Evolutionary conservation across 2,888 invertebrate species (phyloP).

Genomic region (Eupithecia dodoneata): DNA sequence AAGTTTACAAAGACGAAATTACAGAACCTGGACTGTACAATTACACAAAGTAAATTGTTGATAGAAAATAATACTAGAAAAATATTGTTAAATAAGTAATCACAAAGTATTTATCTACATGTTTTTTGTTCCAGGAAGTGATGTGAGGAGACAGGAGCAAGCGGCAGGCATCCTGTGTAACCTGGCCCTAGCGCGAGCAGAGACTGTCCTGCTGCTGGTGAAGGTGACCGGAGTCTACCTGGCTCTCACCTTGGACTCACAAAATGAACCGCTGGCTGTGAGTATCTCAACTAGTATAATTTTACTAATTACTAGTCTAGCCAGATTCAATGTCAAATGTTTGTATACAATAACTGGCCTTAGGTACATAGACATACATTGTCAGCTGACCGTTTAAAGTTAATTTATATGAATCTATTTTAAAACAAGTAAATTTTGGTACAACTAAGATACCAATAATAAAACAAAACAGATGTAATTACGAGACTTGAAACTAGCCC

Average conservation of each 20-base stretch:
- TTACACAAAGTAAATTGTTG: not conserved
- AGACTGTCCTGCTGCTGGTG: slow-evolving; percentile 54
- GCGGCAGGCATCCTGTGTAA: slow-evolving; percentile 84
- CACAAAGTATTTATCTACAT: not conserved
- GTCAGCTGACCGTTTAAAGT: too few relatives aligned
- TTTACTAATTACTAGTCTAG: not conserved
- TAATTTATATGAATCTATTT: too few relatives aligned
- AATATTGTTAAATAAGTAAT: not conserved
- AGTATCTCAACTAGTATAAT: slow-evolving; percentile 39
- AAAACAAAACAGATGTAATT: too few relatives aligned
- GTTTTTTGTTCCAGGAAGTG: slow-evolving; percentile 62
- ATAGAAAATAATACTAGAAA: not conserved
- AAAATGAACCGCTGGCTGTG: slow-evolving; percentile 63
- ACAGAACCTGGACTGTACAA: too few relatives aligned
- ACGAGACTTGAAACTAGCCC: too few relatives aligned
- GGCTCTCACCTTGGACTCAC: slow-evolving; percentile 60
- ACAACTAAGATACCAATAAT: too few relatives aligned
- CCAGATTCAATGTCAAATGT: not conserved
- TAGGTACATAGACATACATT: too few relatives aligned
- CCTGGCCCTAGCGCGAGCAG: slow-evolving; percentile 62
- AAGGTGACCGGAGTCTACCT: slow-evolving; percentile 81
- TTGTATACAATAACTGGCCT: not conserved
- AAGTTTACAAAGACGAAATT: not conserved
- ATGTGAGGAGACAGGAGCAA: slow-evolving; percentile 74
- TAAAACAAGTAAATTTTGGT: too few relatives aligned